phyloP scores from a whole-genome alignment of 2,797 vertebrate species.

The Cuculus canorus region DNA sequence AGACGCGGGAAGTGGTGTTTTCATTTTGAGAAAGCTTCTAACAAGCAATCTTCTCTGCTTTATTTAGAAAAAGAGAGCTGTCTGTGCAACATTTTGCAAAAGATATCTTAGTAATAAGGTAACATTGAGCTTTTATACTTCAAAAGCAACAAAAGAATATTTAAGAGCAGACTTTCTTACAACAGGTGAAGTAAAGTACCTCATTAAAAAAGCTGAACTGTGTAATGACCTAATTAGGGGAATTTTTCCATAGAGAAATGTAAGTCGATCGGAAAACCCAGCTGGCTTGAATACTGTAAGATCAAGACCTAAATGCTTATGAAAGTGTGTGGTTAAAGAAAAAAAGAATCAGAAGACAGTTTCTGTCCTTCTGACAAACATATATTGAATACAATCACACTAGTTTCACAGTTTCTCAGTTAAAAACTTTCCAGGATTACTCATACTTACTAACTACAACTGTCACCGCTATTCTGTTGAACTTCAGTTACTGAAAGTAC shows the following conservation, averaged over 20 bases:
- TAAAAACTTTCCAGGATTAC: slow-evolving; percentile 32
- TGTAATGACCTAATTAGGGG: slow-evolving; percentile 8
- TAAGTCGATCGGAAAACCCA: slow-evolving; percentile 27
- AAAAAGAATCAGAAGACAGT: background rate
- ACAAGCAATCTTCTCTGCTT: background rate
- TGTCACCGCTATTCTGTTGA: background rate
- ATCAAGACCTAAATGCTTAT: background rate
- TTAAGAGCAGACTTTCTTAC: background rate
- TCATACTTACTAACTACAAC: slow-evolving; percentile 24
- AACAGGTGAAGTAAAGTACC: background rate
- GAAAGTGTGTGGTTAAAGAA: background rate
- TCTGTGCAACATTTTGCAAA: background rate
- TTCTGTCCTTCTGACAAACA: background rate
- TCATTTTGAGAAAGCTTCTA: background rate
- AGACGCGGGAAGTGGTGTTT: background rate
- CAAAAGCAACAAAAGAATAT: background rate
- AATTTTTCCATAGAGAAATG: background rate
- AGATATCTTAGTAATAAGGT: background rate
- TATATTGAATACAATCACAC: background rate
- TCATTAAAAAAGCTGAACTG: background rate
- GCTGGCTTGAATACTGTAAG: background rate
- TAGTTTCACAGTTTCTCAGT: background rate
- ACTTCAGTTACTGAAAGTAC: background rate
- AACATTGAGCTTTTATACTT: background rate
- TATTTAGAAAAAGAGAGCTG: background rate